These are phyloP conservation scores for Heliconius ethilla DNA, from an alignment of 2,888 invertebrate species.

Conservation along the genomic window DNA sequence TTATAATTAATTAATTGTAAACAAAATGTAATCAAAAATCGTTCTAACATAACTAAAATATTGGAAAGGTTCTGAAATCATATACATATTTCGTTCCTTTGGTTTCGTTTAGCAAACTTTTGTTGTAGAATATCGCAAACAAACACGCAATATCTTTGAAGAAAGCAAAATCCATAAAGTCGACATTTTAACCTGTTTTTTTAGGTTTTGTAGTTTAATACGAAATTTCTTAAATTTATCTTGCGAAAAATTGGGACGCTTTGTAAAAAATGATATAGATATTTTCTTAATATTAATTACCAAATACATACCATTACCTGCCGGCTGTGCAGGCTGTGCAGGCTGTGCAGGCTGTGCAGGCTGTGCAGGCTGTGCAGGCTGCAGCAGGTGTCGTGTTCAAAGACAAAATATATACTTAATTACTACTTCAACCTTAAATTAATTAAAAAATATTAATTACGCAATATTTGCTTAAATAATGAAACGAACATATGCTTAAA, in stretches of 20 bases:
- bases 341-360: too few relatives aligned
- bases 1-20: background rate
- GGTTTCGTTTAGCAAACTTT: background rate
- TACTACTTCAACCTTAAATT: too few relatives aligned
- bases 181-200: background rate
- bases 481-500: slow-evolving; percentile 12
- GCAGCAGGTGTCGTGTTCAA: too few relatives aligned
- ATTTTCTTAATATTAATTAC: too few relatives aligned
- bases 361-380: too few relatives aligned
- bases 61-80: background rate
- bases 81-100: background rate
- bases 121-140: background rate
- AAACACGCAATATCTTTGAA: background rate
- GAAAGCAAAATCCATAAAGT: background rate
- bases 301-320: too few relatives aligned
- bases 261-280: background rate
- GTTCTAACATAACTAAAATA: background rate
- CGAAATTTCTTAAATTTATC: background rate
- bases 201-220: background rate
- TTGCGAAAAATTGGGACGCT: background rate
- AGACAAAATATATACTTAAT: too few relatives aligned
- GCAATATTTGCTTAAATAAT: background rate
- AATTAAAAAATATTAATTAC: background rate
- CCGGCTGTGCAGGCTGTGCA: too few relatives aligned
- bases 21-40: background rate